Conservation (phyloP, 2,797 vertebrate genomes). For the Siniperca obscura region DNA sequence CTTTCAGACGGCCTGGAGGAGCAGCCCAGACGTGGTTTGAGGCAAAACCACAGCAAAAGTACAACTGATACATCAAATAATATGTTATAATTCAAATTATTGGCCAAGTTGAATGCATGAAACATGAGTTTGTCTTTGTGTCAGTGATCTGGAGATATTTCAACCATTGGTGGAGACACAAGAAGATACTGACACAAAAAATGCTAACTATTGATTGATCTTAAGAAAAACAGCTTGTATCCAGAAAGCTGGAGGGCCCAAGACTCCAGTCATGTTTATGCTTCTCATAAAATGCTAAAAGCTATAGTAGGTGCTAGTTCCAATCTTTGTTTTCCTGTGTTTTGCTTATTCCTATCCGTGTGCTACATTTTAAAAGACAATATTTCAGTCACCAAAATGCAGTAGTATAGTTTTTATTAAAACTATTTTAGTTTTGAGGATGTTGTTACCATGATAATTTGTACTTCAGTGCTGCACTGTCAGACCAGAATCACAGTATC, state of each 20-base stretch:
- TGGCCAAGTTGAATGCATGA: background rate
- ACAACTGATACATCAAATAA: background rate
- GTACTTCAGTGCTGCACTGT: background rate
- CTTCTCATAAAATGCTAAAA: background rate
- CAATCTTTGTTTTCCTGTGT: background rate
- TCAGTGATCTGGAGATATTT: background rate
- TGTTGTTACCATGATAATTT: background rate
- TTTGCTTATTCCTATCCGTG: background rate
- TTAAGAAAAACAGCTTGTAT: background rate
- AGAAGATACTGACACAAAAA: background rate
- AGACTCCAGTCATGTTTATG: background rate
- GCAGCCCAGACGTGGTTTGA: background rate
- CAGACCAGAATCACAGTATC: background rate
- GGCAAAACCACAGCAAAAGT: background rate
- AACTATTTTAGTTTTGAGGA: background rate
- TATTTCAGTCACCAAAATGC: background rate
- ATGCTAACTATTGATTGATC: background rate
- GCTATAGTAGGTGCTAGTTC: background rate
- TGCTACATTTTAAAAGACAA: background rate
- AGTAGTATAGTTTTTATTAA: background rate
- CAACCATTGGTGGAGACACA: background rate
- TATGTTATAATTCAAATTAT: background rate
- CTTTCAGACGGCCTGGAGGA: conserved; percentile 90
- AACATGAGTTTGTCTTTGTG: background rate
- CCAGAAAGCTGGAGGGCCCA: background rate